These are phyloP conservation scores for Ianthella basta DNA, from an alignment of 37 sponge, comb jelly and placozoan genomes.

Conservation along the genomic window DNA sequence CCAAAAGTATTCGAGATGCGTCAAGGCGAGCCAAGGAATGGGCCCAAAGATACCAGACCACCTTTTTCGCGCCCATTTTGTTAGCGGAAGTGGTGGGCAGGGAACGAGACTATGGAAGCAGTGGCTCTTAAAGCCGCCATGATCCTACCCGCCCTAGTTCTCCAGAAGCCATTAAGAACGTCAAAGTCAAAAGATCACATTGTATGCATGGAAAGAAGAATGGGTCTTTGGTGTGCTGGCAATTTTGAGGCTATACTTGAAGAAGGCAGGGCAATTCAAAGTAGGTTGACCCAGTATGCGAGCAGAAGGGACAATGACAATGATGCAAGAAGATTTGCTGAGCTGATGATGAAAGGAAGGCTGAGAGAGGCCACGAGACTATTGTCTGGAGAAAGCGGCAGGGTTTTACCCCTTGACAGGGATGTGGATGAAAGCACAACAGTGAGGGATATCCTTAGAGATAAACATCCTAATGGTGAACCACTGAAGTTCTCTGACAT, in stretches of 20 bases:
- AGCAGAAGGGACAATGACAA: not conserved
- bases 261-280: not conserved
- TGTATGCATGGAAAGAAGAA: not conserved
- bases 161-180: not conserved
- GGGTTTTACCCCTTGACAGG: not conserved
- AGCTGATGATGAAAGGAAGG: constrained; percentile 8
- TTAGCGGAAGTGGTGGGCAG: too few species aligned
- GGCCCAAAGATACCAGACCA: too few species aligned
- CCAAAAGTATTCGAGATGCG: too few species aligned
- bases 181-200: constrained; percentile 14
- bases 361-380: constrained; percentile 18
- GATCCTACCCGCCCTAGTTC: not conserved
- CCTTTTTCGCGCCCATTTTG: too few species aligned
- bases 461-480: not conserved
- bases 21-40: too few species aligned
- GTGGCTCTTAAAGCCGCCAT: constrained; percentile 8
- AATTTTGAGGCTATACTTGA: not conserved
- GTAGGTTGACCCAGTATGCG: not conserved
- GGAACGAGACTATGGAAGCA: not conserved
- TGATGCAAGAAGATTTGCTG: not conserved
- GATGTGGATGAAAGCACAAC: not conserved
- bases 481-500: not conserved
- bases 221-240: constrained; percentile 4
- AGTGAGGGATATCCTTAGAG: not conserved
- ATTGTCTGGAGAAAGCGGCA: not conserved